These are phyloP conservation scores for Dasypolia templi DNA, from an alignment of 2,888 invertebrate species.

Conservation along the genomic window DNA sequence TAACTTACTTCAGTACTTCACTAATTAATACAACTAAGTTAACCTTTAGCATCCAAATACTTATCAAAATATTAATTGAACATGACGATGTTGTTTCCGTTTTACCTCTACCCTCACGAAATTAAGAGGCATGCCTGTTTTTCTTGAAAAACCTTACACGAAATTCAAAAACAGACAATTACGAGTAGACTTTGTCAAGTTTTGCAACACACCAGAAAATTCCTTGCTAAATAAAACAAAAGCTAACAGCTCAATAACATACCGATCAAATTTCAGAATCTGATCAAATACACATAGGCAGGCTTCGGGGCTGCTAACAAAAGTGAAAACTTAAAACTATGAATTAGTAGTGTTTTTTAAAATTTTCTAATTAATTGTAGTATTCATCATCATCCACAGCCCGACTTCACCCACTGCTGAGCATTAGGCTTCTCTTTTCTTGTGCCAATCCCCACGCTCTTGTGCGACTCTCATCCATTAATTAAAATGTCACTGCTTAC, in stretches of 20 bases:
- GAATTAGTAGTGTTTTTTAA: too few species aligned
- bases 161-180: neutral
- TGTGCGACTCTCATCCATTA: too few species aligned
- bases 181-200: neutral
- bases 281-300: too few species aligned
- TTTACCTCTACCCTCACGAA: too few species aligned
- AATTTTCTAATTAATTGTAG: too few species aligned
- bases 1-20: neutral
- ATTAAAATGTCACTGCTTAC: too few species aligned
- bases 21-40: neutral
- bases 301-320: too few species aligned
- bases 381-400: too few species aligned
- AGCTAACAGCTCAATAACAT: neutral
- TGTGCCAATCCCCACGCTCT: too few species aligned
- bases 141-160: neutral
- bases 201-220: neutral
- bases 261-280: neutral
- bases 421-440: too few species aligned
- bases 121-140: neutral
- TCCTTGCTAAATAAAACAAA: neutral
- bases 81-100: neutral
- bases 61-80: neutral
- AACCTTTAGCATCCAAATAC: neutral
- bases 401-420: too few species aligned
- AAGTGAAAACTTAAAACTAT: too few species aligned